Base-by-base conservation (phyloP, 30 jellyfish, hydroid and myxozoan species). In the Turritopsis rubra region DNA sequence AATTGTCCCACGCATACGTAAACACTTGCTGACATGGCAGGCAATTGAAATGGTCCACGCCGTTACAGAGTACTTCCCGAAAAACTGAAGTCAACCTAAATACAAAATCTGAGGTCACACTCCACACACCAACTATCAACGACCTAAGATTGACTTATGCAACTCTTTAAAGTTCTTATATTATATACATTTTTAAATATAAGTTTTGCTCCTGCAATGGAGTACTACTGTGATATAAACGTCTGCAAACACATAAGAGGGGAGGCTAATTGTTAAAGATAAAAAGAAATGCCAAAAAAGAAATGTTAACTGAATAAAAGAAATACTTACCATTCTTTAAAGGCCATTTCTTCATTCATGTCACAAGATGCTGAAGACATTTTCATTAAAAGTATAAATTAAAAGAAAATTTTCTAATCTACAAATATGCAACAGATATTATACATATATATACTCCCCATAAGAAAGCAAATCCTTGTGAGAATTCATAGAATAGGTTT, bases 41-140 rank as follows among this genome's bases (percentile, higher is more conserved):
- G 30, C 77, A 68, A 27, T 68, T 68, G 28, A 27, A 68, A 68
- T 68, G 77, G 30, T 68, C 77, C 0, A 68, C 31, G 19, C 77
- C 77, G 19, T 68, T 68, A 27, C 77, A 68, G 31, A 68, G 16
- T 7, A 68, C 77, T 27, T 68, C 77, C 8, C 77, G 77, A 68
- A 68, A 68, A n/a, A 68, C 30, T n/a, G 77, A 68, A n/a, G 30
- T n/a, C 77, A 68, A 68, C 77, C 77, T 68, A 68, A 68, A 68
- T n/a, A 68, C 31, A 19, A 68, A 68, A 27, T 68, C 77, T 41
- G 13, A 41, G 60, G 13, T 41, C 60, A 41, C 60, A 41, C 60
- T 41, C 60, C 5, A 5, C 13, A 3, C 60, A 41, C 13, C 60
- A 41, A n/a, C 19, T 0, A 21, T 60, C 73, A 23, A 54, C 21